Conservation (phyloP, 1,140 invertebrate species). For the Bombus soroeensis region DNA sequence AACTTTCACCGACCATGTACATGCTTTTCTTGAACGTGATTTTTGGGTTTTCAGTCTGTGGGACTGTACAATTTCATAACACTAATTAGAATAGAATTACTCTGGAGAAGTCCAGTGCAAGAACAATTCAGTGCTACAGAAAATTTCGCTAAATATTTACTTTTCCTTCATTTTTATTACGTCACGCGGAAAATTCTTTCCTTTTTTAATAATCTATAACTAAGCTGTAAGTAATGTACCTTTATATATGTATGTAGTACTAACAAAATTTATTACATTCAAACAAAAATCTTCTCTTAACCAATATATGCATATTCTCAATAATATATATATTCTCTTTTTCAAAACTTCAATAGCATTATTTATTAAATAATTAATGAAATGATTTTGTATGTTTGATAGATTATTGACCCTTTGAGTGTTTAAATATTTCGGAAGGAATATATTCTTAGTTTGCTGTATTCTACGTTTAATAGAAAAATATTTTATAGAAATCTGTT, state of each 20-base stretch:
- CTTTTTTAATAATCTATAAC: neutral
- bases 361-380: too few relatives aligned
- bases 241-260: too few relatives aligned
- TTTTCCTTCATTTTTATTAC: neutral
- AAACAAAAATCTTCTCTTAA: too few relatives aligned
- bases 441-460: neutral
- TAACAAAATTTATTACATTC: neutral
- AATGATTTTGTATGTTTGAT: too few relatives aligned
- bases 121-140: neutral
- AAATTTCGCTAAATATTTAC: neutral
- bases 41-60: conserved; percentile 87
- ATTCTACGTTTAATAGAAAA: too few relatives aligned
- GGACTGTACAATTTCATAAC: conserved; percentile 82
- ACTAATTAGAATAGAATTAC: conserved; percentile 30
- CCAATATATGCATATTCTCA: too few relatives aligned
- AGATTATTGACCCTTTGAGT: too few relatives aligned
- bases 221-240: too few relatives aligned
- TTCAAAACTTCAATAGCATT: too few relatives aligned
- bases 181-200: neutral
- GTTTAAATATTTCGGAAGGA: neutral
- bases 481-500: neutral
- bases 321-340: too few relatives aligned
- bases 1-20: conserved; percentile 87
- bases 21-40: conserved; percentile 88
- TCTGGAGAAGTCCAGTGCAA: neutral